Percentiles rank a stretch among this genome's conserved stretches.
Evolutionary conservation across 2,113 vertebrate species (phyloP).

Genomic region (Phylloscopus whistleri): DNA sequence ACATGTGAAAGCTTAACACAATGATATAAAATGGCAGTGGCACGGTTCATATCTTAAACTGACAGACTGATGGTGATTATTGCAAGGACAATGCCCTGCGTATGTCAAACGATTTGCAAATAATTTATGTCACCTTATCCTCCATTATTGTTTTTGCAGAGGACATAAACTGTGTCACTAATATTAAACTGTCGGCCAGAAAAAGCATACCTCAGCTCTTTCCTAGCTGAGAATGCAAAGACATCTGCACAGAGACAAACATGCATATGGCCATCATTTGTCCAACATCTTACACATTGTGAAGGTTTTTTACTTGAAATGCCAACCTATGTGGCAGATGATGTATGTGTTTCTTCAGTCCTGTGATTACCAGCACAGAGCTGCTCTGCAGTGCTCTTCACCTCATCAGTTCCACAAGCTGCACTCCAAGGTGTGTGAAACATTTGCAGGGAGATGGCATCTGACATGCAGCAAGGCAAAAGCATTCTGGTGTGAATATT

Average conservation of each 20-base stretch:
- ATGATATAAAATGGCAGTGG: conserved; percentile 88
- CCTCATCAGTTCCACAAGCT: conserved; percentile 99
- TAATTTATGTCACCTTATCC: conserved; percentile 97
- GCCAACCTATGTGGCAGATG: conserved; percentile 97
- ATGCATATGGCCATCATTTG: conserved; percentile 97
- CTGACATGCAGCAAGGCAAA: conserved; percentile 88
- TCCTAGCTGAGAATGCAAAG: conserved; percentile 83
- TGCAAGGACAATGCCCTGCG: conserved; percentile 93
- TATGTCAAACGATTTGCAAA: conserved; percentile 97
- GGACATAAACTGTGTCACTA: conserved; percentile 91
- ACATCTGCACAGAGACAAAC: conserved; percentile 94
- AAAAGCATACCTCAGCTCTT: conserved; percentile 91
- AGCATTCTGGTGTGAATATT: conserved; percentile 86
- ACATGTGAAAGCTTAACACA: conserved; percentile 80
- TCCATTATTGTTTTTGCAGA: conserved; percentile 91
- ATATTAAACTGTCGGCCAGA: conserved; percentile 87
- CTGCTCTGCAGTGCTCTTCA: conserved; percentile 93
- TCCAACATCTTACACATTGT: conserved; percentile 96
- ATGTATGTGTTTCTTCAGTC: conserved; percentile 99
- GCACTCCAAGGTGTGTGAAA: conserved; percentile 92
- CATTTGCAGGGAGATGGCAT: conserved; percentile 95
- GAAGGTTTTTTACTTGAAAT: conserved; percentile 96
- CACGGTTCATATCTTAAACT: conserved; percentile 88
- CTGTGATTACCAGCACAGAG: conserved; percentile 98
- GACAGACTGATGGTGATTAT: conserved; percentile 94